Base-by-base conservation (phyloP, 2,888 invertebrate species). In the Hecatera dysodea region DNA sequence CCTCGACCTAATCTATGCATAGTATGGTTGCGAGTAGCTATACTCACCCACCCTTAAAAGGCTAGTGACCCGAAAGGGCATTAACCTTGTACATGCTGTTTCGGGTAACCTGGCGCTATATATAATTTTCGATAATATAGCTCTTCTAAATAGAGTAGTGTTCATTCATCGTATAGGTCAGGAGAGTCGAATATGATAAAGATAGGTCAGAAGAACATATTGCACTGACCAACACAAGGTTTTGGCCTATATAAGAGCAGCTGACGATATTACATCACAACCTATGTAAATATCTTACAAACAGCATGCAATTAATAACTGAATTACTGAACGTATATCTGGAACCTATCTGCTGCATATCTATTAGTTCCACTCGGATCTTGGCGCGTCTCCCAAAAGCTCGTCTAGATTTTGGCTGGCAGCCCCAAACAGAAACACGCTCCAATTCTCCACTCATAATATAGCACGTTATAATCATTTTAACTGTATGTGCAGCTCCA, bases 1-100 rank as follows among this genome's bases (percentile, higher is more conserved):
- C 85, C 83, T 87, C 84, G 85, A 86, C 82, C 81, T 68, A 73
- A 80, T 78, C 75, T 65, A 76, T 61, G 46, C 53, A 59, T 52
- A 67, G 44, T 22, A 29, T 33, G 36, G 44, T 46, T 61, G 63
- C 17, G 12, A 27, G 42, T 65, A 50, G 24, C 11, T 60, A 17
- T 15, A n/a, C n/a, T n/a, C 5, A 61, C 48, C 22, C 48, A 29
- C 22, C 48, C 53, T 60, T 66, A 27, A 57, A 70, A 68, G 52
- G 56, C 19, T 27, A 70, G 9, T 52, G 42, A 50, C 57, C 53
- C 17, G 50, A 66, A 56, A 66, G 50, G 46, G 27, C 24, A 60
- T 42, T 36, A 61, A 44, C 46, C 29, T 33, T 42, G 19, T 44
- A 33, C 29, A 44, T 19, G 29, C 8, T 33, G 46, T 36, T 27